A percentile compares a stretch with the other conserved stretches of the same genome.
Evolutionary conservation across 2,113 vertebrate species (phyloP).

Genomic region (Megaceryle maxima): DNA sequence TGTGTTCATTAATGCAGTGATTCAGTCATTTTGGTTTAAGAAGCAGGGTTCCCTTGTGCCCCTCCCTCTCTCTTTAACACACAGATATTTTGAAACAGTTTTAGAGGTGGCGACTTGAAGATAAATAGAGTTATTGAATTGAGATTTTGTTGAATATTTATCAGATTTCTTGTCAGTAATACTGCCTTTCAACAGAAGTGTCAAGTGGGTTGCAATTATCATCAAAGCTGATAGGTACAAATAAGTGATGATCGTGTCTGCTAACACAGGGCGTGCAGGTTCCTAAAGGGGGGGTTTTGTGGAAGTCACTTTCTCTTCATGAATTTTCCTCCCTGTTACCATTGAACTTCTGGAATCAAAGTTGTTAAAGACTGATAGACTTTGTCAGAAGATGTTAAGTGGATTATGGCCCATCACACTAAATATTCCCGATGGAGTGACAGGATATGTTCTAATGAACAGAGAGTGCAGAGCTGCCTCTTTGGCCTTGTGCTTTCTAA

Average conservation of each 20-base stretch:
- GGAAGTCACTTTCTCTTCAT: not conserved
- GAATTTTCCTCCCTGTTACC: not conserved
- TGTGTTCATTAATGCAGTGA: slow-evolving; percentile 10
- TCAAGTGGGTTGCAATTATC: slow-evolving; percentile 62
- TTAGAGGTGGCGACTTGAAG: slow-evolving; percentile 19
- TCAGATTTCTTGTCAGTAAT: slow-evolving; percentile 53
- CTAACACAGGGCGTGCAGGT: not conserved
- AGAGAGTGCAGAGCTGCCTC: not conserved
- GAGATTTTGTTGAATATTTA: slow-evolving; percentile 40
- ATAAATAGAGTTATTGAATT: slow-evolving; percentile 44
- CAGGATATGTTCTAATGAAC: not conserved
- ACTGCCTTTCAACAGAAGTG: slow-evolving; percentile 35
- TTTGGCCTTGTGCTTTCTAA: not conserved
- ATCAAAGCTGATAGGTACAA: slow-evolving; percentile 59
- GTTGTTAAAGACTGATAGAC: not conserved
- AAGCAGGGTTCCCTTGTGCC: not conserved
- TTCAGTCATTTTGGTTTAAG: slow-evolving; percentile 17
- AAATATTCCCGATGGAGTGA: not conserved
- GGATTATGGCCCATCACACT: not conserved
- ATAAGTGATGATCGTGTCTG: slow-evolving; percentile 22
- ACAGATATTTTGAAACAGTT: slow-evolving; percentile 51
- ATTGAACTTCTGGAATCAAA: slow-evolving; percentile 21
- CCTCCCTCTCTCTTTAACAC: not conserved
- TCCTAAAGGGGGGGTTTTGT: not conserved
- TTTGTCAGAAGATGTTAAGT: slow-evolving; percentile 25